Evolutionary conservation across 2,113 vertebrate species (phyloP).

Genomic region (mouse (Mus musculus)): DNA sequence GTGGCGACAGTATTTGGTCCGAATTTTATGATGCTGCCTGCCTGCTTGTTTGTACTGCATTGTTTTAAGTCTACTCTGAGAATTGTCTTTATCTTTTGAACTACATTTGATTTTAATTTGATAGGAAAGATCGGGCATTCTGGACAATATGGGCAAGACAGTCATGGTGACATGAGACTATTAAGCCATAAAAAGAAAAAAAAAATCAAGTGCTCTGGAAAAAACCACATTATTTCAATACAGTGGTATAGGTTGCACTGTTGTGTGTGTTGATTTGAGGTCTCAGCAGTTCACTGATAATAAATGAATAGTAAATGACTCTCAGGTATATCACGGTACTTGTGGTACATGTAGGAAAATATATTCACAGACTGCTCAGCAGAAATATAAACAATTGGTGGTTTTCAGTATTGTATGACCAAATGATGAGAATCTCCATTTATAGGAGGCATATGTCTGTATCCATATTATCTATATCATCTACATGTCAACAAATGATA

Average conservation of each 20-base stretch:
- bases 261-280: slow-evolving; percentile 35
- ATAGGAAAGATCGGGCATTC: slow-evolving; percentile 10
- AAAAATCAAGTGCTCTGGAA: slow-evolving; percentile 2
- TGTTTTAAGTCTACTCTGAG: slow-evolving; percentile 27
- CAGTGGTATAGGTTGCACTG: neutral
- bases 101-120: slow-evolving; percentile 52
- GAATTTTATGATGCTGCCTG: neutral
- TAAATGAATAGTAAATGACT: neutral
- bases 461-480: neutral
- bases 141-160: neutral
- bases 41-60: slow-evolving; percentile 44
- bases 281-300: neutral
- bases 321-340: slow-evolving; percentile 12
- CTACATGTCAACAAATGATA: neutral
- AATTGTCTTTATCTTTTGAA: slow-evolving; percentile 43
- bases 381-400: neutral
- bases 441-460: neutral
- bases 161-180: neutral
- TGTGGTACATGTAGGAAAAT: neutral
- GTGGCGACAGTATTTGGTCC: neutral
- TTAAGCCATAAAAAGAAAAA: neutral
- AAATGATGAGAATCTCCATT: neutral
- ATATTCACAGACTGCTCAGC: neutral
- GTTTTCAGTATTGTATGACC: slow-evolving; percentile 24
- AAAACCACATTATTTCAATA: slow-evolving; percentile 16